A percentile compares a stretch with the other conserved stretches of the same genome.
These are phyloP conservation scores for Kryptolebias marmoratus DNA, from an alignment of 2,113 vertebrate genomes.

Conservation along the genomic window DNA sequence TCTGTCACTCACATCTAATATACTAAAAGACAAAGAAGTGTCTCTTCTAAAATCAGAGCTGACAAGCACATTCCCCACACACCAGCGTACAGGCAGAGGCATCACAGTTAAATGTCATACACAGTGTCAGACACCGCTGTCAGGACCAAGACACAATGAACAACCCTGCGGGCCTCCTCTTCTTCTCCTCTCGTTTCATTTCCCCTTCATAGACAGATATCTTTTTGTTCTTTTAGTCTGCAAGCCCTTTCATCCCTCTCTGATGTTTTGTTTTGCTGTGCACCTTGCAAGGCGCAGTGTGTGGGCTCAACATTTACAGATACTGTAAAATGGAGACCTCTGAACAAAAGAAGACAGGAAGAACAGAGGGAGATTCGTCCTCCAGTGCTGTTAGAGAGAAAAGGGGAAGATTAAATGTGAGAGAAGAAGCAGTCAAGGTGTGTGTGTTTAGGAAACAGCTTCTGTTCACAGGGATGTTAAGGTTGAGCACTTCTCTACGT, in stretches of 20 bases:
- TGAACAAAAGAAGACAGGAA: constrained; percentile 47
- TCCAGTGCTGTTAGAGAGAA: constrained; percentile 12
- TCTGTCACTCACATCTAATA: constrained; percentile 67
- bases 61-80: constrained; percentile 61
- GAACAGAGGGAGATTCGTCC: constrained; percentile 17
- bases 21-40: constrained; percentile 67
- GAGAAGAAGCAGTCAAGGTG: constrained; percentile 24
- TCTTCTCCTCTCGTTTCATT: constrained; percentile 24
- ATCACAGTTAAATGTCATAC: constrained; percentile 69
- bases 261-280: constrained; percentile 28
- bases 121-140: constrained; percentile 65
- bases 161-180: constrained; percentile 44
- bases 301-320: constrained; percentile 39
- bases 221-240: constrained; percentile 16
- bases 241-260: constrained; percentile 29
- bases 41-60: constrained; percentile 56
- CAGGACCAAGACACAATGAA: constrained; percentile 62
- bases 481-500: constrained; percentile 55
- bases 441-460: constrained; percentile 70
- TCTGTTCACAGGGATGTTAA: constrained; percentile 73
- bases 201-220: constrained; percentile 18
- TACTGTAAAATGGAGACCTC: constrained; percentile 35
- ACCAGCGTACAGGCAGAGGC: constrained; percentile 54
- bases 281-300: constrained; percentile 18
- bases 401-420: constrained; percentile 16